Evolutionary conservation across 2,797 vertebrate genomes (phyloP), one percentile per base, ranked within the genome.

Genomic region (Acestrorhynchus altus): DNA sequence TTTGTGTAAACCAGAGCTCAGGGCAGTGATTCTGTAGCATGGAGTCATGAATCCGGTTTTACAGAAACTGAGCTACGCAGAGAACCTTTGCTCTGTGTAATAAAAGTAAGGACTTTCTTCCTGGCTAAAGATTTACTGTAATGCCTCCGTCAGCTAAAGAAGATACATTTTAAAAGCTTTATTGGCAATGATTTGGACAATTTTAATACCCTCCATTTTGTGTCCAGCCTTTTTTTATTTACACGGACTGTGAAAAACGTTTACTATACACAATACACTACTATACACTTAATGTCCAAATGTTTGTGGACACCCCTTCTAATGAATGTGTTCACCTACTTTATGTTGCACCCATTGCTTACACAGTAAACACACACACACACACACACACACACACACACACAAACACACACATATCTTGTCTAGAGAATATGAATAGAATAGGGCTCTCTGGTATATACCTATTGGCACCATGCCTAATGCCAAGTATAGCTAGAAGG

Each of bases 111-210:
- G 60, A 28, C 47, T 81, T 16, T 76, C 26, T 63, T 65, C 60
- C 78, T 82, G 74, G 84, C 79, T 86, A 87, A 86, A 81, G 65
- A 86, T 86, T 86, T 65, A 81, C 81, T 46, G 65, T 31, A 57
- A 60, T 56, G 22, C 24, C 26, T 69, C 35, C 40, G 35, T 3
- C 31, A 60, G 52, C 60, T 66, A 39, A 26, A 75, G 42, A 75
- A 18, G 10, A 7, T 40, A 47, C 6, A 1, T 18, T 46, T 57
- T 72, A 46, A 78, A 71, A 24, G n/a, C 1, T 77, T 28, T 54
- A 65, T 26, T 4, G 49, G 7, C 13, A 0, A 28, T 72, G 42
- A 63, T 49, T 72, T 61, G 9, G 35, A 52, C 63, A 40, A 13
- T 79, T 65, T 39, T 4, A 42, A n/a, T n/a, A n/a, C n/a, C n/a